Conservation (phyloP, 2,888 invertebrate species). For the Noctuana brunneofusca region DNA sequence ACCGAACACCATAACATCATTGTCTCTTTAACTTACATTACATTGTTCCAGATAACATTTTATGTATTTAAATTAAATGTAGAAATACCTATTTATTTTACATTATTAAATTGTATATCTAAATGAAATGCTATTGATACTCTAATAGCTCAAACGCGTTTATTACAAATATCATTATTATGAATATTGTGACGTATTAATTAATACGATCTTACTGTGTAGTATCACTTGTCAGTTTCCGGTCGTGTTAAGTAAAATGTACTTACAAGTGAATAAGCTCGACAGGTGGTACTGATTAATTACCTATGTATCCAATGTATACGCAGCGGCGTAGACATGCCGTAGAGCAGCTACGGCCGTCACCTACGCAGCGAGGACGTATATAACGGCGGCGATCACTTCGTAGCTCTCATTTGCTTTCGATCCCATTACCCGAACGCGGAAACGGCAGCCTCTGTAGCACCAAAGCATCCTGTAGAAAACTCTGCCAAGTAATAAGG, state of each 20-base stretch:
- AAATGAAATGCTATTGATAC: no score
- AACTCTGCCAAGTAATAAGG: not conserved
- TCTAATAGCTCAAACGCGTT: no score
- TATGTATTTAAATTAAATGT: no score
- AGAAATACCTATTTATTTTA: no score
- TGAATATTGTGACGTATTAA: not conserved
- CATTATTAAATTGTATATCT: no score
- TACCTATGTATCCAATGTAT: conserved; percentile 27
- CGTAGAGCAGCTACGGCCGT: conserved; percentile 47
- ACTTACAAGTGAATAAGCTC: conserved; percentile 24
- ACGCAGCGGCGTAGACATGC: conserved; percentile 30
- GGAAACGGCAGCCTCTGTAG: conserved; percentile 41
- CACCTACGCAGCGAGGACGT: conserved; percentile 59
- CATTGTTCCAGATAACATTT: no score
- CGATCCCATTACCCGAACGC: conserved; percentile 57
- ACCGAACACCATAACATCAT: no score
- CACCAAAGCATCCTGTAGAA: not conserved
- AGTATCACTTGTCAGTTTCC: conserved; percentile 13
- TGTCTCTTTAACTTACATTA: no score
- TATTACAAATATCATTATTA: no score
- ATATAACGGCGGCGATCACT: conserved; percentile 64
- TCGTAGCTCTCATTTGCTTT: conserved; percentile 70
- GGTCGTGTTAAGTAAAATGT: conserved; percentile 4
- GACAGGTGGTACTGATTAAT: conserved; percentile 34
- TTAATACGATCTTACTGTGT: not conserved